Conservation (phyloP, 2,888 invertebrate genomes). For the Drosophila glabriapex region DNA sequence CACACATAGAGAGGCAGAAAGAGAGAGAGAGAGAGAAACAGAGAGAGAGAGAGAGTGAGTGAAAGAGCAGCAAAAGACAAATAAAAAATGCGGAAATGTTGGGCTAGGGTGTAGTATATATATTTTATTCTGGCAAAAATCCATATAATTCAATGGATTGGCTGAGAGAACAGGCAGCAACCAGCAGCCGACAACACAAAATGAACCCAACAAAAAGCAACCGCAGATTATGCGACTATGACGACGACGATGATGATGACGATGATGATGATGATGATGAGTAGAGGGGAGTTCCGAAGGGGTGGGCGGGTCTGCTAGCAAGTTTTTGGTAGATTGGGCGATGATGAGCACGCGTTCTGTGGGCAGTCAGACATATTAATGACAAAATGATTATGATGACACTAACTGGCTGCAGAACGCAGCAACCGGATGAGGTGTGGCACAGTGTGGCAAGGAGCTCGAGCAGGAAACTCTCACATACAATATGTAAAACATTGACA, state of each 20-base stretch:
- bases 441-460: neutral
- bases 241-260: slow-evolving; percentile 4
- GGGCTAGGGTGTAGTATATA: slow-evolving; percentile 49
- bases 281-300: neutral
- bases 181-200: slow-evolving; percentile 40
- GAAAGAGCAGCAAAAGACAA: slow-evolving; percentile 31
- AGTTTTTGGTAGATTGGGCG: slow-evolving; percentile 18
- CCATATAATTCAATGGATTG: slow-evolving; percentile 78
- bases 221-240: slow-evolving; percentile 65
- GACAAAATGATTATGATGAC: slow-evolving; percentile 84
- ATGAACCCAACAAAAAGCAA: slow-evolving; percentile 68
- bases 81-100: slow-evolving; percentile 60
- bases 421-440: neutral
- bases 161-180: slow-evolving; percentile 43
- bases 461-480: neutral
- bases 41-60: neutral
- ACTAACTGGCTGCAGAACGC: slow-evolving; percentile 53
- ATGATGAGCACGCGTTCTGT: slow-evolving; percentile 52
- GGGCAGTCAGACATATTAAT: slow-evolving; percentile 83
- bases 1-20: neutral
- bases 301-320: neutral
- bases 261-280: slow-evolving; percentile 1
- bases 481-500: slow-evolving; percentile 56
- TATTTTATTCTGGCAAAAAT: slow-evolving; percentile 72
- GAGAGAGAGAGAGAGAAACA: neutral